Conservation (phyloP, 2,888 invertebrate genomes). For the Polymixis flavicincta region DNA sequence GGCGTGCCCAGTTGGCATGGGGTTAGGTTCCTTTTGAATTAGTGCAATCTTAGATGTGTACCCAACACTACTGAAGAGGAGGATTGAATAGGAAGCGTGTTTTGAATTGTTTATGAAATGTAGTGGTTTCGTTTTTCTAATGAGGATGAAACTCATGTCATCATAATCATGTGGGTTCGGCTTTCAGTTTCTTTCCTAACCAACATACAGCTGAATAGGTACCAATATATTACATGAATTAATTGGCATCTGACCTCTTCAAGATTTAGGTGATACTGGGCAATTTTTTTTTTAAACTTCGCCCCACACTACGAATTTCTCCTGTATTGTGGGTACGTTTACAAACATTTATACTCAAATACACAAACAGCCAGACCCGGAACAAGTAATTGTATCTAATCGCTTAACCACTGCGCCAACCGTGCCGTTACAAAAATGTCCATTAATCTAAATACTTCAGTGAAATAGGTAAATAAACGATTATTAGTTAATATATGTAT, state of each 20-base stretch:
- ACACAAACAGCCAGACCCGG: neutral
- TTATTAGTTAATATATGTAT: too few species aligned
- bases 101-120: conserved; percentile 1
- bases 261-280: neutral
- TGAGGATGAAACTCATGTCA: neutral
- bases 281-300: too few species aligned
- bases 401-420: too few species aligned
- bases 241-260: neutral
- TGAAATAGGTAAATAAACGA: too few species aligned
- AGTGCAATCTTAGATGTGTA: conserved; percentile 13
- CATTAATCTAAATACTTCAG: too few species aligned
- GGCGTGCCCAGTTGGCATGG: too few species aligned
- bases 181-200: neutral
- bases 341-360: neutral
- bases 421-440: too few species aligned
- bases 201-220: neutral
- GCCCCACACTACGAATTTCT: neutral
- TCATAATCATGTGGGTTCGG: too few species aligned
- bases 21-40: conserved; percentile 14
- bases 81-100: conserved; percentile 5
- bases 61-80: neutral
- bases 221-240: neutral
- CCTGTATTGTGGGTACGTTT: neutral
- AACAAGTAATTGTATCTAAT: neutral
- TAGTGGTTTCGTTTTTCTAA: conserved; percentile 21